Conservation (phyloP, 2,888 invertebrate genomes). For the Lissocephala sabroskyi region DNA sequence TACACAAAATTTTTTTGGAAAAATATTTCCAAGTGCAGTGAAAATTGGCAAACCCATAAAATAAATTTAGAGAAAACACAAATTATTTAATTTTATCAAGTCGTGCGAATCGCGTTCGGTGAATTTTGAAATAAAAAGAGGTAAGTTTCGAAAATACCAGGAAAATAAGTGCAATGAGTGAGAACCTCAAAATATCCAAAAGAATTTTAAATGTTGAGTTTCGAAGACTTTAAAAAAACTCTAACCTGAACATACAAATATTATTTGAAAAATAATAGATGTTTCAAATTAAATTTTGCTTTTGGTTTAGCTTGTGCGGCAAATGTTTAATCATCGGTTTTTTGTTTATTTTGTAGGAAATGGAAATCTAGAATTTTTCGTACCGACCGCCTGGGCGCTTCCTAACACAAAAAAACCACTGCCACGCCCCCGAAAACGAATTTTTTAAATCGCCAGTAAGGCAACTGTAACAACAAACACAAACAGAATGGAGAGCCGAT, state of each 20-base stretch:
- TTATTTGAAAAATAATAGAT: background rate
- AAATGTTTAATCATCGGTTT: too few relatives aligned
- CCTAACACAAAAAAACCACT: slow-evolving; percentile 13
- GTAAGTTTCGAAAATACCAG: slow-evolving; percentile 24
- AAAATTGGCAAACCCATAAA: background rate
- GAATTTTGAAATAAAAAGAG: slow-evolving; percentile 13
- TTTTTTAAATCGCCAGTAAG: slow-evolving; percentile 3
- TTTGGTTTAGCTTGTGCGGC: too few relatives aligned
- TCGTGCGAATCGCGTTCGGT: slow-evolving; percentile 5
- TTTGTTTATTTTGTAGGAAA: too few relatives aligned
- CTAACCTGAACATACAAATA: too few relatives aligned
- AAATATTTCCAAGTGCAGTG: slow-evolving; percentile 2
- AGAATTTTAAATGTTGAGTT: too few relatives aligned
- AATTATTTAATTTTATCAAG: background rate
- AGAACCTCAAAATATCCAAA: too few relatives aligned
- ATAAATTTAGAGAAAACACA: background rate
- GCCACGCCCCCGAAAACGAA: slow-evolving; percentile 7
- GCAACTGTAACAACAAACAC: slow-evolving; percentile 6
- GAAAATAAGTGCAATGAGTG: too few relatives aligned
- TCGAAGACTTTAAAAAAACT: background rate
- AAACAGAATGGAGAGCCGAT: slow-evolving; percentile 15
- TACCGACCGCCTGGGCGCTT: too few relatives aligned
- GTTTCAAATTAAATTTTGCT: slow-evolving; percentile 6
- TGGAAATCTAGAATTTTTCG: too few relatives aligned
- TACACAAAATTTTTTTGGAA: background rate